phyloP scores from a whole-genome alignment of 2,888 invertebrate species.

The Philopedon plagiatum region DNA sequence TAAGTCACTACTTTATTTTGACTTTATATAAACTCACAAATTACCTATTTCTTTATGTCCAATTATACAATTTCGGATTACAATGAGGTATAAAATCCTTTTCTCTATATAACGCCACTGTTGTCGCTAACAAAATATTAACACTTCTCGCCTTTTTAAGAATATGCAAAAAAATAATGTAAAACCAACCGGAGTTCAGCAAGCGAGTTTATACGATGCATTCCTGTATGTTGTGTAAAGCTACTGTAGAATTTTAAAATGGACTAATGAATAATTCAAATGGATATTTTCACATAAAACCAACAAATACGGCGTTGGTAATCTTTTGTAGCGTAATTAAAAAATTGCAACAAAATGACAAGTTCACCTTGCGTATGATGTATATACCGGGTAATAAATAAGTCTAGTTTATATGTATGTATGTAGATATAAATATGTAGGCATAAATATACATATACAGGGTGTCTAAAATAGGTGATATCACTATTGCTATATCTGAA shows the following conservation, averaged over 20 bases:
- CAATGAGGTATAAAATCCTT: no score
- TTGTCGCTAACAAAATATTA: constrained; percentile 10
- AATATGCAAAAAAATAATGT: constrained; percentile 17
- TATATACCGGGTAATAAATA: constrained; percentile 5
- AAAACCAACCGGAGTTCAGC: constrained; percentile 2
- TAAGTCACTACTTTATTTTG: no score
- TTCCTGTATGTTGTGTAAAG: constrained; percentile 53
- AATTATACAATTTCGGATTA: no score
- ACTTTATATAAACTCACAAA: no score
- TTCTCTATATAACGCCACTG: constrained; percentile 4
- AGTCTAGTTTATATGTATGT: background rate
- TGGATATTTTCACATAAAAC: constrained; percentile 54
- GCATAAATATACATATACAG: no score
- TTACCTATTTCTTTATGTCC: no score
- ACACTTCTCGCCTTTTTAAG: constrained; percentile 12
- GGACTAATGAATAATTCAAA: constrained; percentile 54
- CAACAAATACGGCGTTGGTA: constrained; percentile 36
- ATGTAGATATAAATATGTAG: no score
- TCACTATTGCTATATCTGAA: no score
- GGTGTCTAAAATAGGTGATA: no score
- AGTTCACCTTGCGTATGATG: constrained; percentile 23
- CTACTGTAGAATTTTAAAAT: constrained; percentile 56
- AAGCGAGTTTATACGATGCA: constrained; percentile 34
- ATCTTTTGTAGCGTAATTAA: constrained; percentile 39
- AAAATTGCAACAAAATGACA: constrained; percentile 22